phyloP scores from a whole-genome alignment of 2,797 vertebrate genomes.

The Carduelis carduelis region DNA sequence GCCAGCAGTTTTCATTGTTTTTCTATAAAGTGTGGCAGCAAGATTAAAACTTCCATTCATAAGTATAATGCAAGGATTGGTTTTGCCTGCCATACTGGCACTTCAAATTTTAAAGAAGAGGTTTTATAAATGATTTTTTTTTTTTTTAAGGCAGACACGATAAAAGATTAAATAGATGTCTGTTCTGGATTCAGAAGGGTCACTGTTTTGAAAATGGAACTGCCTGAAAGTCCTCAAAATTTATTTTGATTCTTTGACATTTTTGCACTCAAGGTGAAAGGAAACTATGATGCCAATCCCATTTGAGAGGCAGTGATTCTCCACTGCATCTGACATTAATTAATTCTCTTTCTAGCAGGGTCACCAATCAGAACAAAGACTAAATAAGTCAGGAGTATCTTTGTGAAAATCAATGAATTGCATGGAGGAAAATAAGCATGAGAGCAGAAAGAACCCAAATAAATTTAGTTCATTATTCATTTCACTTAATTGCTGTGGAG shows the following conservation, averaged over 20 bases:
- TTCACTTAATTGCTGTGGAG: conserved; percentile 44
- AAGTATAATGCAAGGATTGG: not conserved
- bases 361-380: conserved; percentile 14
- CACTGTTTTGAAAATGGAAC: not conserved
- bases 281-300: not conserved
- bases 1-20: not conserved
- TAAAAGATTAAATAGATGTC: not conserved
- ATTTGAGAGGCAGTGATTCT: conserved; percentile 1
- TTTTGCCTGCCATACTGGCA: not conserved
- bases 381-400: conserved; percentile 31
- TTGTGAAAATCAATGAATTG: conserved; percentile 13
- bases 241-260: conserved; percentile 18
- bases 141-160: not conserved
- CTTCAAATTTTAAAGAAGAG: not conserved
- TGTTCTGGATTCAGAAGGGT: not conserved
- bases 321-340: conserved; percentile 5
- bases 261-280: conserved; percentile 5
- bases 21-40: not conserved
- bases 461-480: conserved; percentile 40
- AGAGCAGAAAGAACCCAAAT: conserved; percentile 11
- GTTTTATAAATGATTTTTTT: not conserved
- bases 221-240: not conserved
- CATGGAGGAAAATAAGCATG: not conserved
- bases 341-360: conserved; percentile 19
- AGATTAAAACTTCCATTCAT: not conserved